Percentiles rank a stretch among this genome's conserved stretches.
Evolutionary conservation across 37 sponge, comb jelly and placozoan genomes (phyloP).

Genomic region (Mnemiopsis leidyi): DNA sequence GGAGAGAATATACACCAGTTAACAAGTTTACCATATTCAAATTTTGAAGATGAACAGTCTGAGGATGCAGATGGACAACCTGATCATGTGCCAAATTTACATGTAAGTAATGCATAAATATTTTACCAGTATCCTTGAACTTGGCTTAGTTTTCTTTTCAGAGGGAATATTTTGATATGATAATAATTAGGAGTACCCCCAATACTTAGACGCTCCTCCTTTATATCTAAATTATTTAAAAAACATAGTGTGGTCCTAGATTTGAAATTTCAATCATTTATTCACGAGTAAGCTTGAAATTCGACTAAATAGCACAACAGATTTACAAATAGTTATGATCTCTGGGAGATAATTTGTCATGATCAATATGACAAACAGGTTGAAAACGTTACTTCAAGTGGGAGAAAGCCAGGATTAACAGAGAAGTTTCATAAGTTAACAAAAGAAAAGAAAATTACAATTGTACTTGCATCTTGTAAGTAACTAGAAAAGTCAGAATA

Average conservation of each 20-base stretch:
- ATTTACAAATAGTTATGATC: no score
- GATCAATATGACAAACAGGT: not conserved
- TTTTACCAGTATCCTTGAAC: no score
- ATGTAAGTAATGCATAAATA: conserved; percentile 5
- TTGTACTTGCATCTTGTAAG: not conserved
- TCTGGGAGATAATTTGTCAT: no score
- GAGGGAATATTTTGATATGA: not conserved
- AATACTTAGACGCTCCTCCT: no score
- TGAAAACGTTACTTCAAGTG: not conserved
- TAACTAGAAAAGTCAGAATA: not conserved
- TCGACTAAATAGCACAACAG: no score
- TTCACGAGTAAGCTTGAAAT: no score
- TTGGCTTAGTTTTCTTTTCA: no score
- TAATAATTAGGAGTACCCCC: not conserved
- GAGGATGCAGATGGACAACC: not conserved
- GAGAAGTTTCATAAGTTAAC: conserved; percentile 7
- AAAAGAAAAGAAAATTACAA: conserved; percentile 26
- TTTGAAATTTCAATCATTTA: no score
- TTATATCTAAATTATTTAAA: no score
- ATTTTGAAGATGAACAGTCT: conserved; percentile 25
- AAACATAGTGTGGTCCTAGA: no score
- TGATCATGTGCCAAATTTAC: not conserved
- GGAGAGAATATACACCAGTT: conserved; percentile 8
- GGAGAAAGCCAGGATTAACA: not conserved
- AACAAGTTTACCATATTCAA: conserved; percentile 10